Base-by-base conservation (phyloP, 2,113 vertebrate genomes). In the Eulacestoma nigropectus region DNA sequence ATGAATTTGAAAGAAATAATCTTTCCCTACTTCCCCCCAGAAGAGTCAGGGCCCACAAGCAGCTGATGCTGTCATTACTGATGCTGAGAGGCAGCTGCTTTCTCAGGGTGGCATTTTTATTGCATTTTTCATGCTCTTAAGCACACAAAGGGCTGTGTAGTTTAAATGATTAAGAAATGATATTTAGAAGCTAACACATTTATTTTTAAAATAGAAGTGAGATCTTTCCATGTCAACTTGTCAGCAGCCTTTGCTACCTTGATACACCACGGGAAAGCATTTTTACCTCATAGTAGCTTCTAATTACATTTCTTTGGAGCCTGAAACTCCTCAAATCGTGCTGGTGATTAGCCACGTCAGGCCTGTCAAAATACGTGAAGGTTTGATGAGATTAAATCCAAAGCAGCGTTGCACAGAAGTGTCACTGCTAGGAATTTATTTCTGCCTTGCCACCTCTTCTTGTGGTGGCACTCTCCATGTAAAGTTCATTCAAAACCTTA, bases 361-460 rank as follows among this genome's bases (percentile, higher is more conserved):
- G 78, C 10, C 76, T 97, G 96, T 94, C 92, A 96, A 96, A 96
- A 94, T 64, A 89, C 29, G 59, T 46, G 73, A 75, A 70, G 57
- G 60, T 70, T 93, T 94, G 76, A 84, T 78, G 76, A 83, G 76
- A 81, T 78, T 81, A 72, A 90, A 96, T 93, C 86, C 52, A 77
- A 89, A 81, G 29, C 76, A 96, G 32, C 79, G 39, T 32, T 49
- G 23, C 35, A 41, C 86, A 93, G 90, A 89, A 80, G 60, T 92
- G 90, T 92, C 90, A 84, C 49, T 84, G 60, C 33, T 13, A 47
- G 47, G 69, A 64, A 53, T 75, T 78, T 37, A 41, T 87, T 88
- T 80, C 39, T 93, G 22, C 64, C 9, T 68, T 81, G 46, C 29
- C 32, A 52, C 21, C 10, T 29, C 1, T 60, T 73, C 65, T 83